These are phyloP conservation scores for Xestobium rufovillosum DNA, from an alignment of 2,888 invertebrate genomes.

Conservation along the genomic window DNA sequence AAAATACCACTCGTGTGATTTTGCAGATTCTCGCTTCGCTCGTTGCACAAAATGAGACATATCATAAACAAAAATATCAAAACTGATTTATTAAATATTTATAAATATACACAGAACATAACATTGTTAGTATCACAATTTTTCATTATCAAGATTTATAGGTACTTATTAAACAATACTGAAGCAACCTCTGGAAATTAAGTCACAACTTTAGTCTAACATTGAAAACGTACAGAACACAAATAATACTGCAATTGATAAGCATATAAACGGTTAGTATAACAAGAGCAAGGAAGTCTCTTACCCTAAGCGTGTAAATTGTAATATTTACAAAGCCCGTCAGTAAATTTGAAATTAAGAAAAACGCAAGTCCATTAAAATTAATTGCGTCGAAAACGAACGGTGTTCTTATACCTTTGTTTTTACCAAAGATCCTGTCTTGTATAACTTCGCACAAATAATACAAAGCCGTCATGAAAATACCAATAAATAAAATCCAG, in stretches of 20 bases:
- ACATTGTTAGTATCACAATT: too few species aligned
- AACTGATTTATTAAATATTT: too few species aligned
- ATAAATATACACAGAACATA: too few species aligned
- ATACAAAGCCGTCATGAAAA: slow-evolving; percentile 49
- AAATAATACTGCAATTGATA: slow-evolving; percentile 37
- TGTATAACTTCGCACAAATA: slow-evolving; percentile 49
- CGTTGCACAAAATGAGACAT: too few species aligned
- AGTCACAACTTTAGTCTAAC: slow-evolving; percentile 46
- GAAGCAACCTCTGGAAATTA: slow-evolving; percentile 15
- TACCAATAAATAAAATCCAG: slow-evolving; percentile 64
- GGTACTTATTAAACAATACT: too few species aligned
- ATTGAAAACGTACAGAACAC: slow-evolving; percentile 42
- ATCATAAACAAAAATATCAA: too few species aligned
- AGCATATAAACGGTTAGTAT: slow-evolving; percentile 56
- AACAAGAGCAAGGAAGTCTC: slow-evolving; percentile 40
- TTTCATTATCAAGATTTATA: too few species aligned
- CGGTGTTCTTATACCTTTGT: slow-evolving; percentile 39
- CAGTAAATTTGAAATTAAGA: slow-evolving; percentile 72
- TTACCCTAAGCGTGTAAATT: slow-evolving; percentile 53
- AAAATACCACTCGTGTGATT: too few species aligned
- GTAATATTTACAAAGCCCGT: slow-evolving; percentile 78
- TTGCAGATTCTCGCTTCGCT: too few species aligned
- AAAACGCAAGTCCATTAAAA: slow-evolving; percentile 75
- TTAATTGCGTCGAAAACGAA: slow-evolving; percentile 64
- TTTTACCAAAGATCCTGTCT: slow-evolving; percentile 27